phyloP scores from a whole-genome alignment of 2,113 vertebrate genomes.

The Anthoscopus minutus region DNA sequence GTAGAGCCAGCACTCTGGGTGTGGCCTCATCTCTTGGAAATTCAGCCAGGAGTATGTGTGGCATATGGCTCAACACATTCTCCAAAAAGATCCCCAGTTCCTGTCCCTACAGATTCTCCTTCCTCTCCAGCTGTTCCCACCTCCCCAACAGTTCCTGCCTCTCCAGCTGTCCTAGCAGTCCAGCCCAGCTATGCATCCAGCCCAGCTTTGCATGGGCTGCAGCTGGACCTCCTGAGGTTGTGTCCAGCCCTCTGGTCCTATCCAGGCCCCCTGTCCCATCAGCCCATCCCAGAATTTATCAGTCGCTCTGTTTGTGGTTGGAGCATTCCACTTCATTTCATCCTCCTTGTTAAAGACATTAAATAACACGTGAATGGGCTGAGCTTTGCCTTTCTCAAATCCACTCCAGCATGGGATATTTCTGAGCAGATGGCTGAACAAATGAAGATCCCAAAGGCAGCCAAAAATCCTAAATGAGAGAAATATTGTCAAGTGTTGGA shows the following conservation, averaged over 20 bases:
- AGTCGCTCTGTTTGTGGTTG: fast-evolving
- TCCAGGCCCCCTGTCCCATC: not conserved
- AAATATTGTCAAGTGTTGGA: not conserved
- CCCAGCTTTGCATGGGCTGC: not conserved
- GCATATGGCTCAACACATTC: not conserved
- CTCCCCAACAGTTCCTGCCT: not conserved
- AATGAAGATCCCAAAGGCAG: not conserved
- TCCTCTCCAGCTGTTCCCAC: not conserved
- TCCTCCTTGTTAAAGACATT: not conserved
- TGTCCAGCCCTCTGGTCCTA: not conserved
- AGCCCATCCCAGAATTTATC: no score
- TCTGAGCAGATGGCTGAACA: not conserved
- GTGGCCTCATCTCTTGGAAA: not conserved
- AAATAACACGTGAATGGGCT: not conserved
- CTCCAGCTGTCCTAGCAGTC: not conserved
- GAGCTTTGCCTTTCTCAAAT: not conserved
- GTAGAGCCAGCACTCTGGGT: not conserved
- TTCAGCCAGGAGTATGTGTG: not conserved
- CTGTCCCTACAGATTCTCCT: not conserved
- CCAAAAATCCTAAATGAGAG: not conserved
- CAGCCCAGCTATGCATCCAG: not conserved
- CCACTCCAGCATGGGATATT: not conserved
- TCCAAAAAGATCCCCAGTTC: not conserved
- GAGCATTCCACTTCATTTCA: not conserved
- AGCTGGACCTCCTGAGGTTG: not conserved